Evolutionary conservation across 1,140 invertebrate species (phyloP), one percentile per base, ranked within the genome.

Genomic region (Hyphantria cunea): DNA sequence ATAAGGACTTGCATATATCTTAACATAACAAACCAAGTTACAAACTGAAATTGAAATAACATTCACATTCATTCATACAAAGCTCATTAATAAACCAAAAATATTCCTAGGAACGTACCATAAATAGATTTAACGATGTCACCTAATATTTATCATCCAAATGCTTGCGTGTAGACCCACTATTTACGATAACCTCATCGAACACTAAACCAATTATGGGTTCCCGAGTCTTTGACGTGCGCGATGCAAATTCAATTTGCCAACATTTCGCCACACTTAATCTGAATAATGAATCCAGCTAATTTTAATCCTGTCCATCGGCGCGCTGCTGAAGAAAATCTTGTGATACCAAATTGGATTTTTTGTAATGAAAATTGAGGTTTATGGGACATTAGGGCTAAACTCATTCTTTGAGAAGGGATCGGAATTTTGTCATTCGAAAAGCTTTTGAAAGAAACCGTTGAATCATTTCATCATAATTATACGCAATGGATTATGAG

Each of bases 241-340:
- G 75, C 66, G 44, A 69, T 68, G 63, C 68, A 74, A 79, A 84
- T 84, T 82, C 71, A 79, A 84, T 84, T 81, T 84, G 77, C 82
- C 78, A 81, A 78, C 74, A 78, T 73, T 79, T 76, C 56, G 12
- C 68, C 66, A 76, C 70, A 56, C 68, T 78, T 78, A 76, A 78
- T 80, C 76, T 72, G 61, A 73, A 74, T 78, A 78, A 78, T 78
- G 72, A 72, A 78, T 70, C 60, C 56, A 56, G 71, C 72, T 80
- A 72, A 80, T 83, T 70, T 54, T 60, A 54, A 68, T 70, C 39
- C 48, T 50, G 56, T 65, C 58, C 52, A 64, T 58, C 15, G 53
- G 63, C 48, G 56, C 55, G 58, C 42, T 60, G 64, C 56, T 51
- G 44, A 59, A 63, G 51, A 39, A 47, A 48, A 56, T 54, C 39